Percentiles rank a stretch among this genome's conserved stretches.
Conservation (phyloP, 2,113 vertebrate genomes). For the Zosterops japonicus region DNA sequence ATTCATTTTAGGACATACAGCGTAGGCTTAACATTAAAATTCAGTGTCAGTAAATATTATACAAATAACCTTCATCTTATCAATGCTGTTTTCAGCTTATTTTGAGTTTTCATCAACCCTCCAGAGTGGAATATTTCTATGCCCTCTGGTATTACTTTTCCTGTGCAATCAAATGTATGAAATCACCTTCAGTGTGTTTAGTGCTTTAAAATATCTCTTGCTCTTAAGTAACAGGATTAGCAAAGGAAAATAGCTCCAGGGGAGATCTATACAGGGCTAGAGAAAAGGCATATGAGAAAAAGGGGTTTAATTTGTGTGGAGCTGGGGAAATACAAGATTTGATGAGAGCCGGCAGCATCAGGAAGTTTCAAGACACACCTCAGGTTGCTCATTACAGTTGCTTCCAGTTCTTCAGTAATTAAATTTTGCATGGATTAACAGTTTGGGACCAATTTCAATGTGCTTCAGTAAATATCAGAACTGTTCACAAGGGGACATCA, state of each 20-base stretch:
- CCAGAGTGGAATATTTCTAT: background rate
- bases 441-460: background rate
- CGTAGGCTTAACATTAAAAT: background rate
- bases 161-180: background rate
- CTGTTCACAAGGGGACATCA: background rate
- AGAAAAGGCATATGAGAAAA: background rate
- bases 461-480: background rate
- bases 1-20: background rate
- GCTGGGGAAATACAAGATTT: background rate
- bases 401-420: background rate
- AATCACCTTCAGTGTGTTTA: background rate
- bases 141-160: background rate
- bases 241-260: slow-evolving; percentile 11
- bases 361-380: background rate
- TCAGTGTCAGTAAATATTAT: background rate
- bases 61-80: background rate
- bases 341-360: background rate
- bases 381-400: background rate
- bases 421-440: background rate
- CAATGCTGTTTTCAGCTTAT: background rate
- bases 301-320: background rate
- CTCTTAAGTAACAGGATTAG: background rate
- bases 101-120: background rate
- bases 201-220: background rate
- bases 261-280: background rate